Conservation (phyloP, 2,797 vertebrate species). For the Coendou prehensilis region DNA sequence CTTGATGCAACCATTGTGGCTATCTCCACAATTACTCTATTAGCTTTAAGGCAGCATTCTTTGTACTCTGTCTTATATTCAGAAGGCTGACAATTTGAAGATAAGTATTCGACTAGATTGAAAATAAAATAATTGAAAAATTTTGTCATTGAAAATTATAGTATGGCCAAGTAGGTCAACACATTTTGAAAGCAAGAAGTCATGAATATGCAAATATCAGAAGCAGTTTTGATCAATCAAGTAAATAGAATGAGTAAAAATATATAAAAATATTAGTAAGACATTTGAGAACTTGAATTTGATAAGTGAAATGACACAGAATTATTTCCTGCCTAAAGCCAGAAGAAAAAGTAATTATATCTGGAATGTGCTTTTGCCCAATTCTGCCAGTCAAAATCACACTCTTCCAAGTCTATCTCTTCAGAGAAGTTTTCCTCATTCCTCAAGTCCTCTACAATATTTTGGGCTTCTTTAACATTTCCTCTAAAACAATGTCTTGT, state of each 20-base stretch:
- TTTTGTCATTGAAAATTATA: slow-evolving; percentile 42
- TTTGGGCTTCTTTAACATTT: slow-evolving; percentile 16
- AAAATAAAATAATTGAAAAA: slow-evolving; percentile 10
- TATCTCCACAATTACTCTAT: slow-evolving; percentile 22
- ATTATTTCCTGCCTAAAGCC: slow-evolving; percentile 41
- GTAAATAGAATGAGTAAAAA: slow-evolving; percentile 47
- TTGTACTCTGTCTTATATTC: neutral
- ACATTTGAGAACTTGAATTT: slow-evolving; percentile 62
- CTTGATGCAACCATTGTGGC: neutral
- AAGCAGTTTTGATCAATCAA: slow-evolving; percentile 41
- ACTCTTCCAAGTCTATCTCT: slow-evolving; percentile 18
- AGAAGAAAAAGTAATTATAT: slow-evolving; percentile 62
- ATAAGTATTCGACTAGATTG: slow-evolving; percentile 19
- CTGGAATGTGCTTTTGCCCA: slow-evolving; percentile 45
- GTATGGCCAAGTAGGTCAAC: neutral
- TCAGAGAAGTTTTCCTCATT: slow-evolving; percentile 25
- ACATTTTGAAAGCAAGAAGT: slow-evolving; percentile 6
- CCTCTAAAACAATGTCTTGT: neutral
- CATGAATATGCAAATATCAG: slow-evolving; percentile 55
- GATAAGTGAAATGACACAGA: slow-evolving; percentile 23
- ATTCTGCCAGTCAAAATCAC: slow-evolving; percentile 60
- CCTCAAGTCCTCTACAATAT: neutral
- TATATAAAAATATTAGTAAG: slow-evolving; percentile 30
- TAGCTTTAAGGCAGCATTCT: slow-evolving; percentile 36
- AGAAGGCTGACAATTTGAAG: slow-evolving; percentile 44